A percentile compares a stretch with the other conserved stretches of the same genome.
Conservation (phyloP, 2,113 vertebrate species). For the Dipodomys merriami region DNA sequence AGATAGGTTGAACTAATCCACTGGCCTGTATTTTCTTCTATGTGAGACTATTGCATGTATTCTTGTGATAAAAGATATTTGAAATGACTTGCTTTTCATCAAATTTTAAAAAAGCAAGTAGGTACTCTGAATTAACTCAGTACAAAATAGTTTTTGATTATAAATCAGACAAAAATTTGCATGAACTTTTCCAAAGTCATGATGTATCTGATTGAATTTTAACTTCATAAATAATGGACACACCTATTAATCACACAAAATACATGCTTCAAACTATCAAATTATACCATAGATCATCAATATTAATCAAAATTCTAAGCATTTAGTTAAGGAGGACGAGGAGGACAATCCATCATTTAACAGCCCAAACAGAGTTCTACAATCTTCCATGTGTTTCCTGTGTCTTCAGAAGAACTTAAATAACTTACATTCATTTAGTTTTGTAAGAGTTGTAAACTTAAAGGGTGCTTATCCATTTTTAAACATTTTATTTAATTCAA, state of each 20-base stretch:
- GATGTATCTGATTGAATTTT: neutral
- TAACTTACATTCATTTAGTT: neutral
- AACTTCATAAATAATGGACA: neutral
- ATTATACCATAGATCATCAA: neutral
- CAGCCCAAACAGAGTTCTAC: neutral
- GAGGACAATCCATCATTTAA: neutral
- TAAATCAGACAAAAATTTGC: conserved; percentile 1
- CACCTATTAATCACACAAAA: neutral
- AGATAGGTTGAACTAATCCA: neutral
- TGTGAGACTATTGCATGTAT: neutral
- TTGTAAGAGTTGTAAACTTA: conserved; percentile 3
- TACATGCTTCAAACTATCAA: neutral
- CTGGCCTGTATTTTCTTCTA: neutral
- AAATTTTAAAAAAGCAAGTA: neutral
- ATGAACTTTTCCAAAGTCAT: neutral
- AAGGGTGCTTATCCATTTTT: neutral
- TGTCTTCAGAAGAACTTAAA: neutral
- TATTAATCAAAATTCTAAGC: conserved; percentile 16
- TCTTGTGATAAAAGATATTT: neutral
- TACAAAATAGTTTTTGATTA: neutral
- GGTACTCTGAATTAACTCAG: neutral
- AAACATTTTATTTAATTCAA: neutral
- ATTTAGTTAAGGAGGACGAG: neutral
- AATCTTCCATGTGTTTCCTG: neutral
- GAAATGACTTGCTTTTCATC: conserved; percentile 24